These are phyloP conservation scores for Lucinisca nassula DNA, from an alignment of 2,888 invertebrate species.

Conservation along the genomic window DNA sequence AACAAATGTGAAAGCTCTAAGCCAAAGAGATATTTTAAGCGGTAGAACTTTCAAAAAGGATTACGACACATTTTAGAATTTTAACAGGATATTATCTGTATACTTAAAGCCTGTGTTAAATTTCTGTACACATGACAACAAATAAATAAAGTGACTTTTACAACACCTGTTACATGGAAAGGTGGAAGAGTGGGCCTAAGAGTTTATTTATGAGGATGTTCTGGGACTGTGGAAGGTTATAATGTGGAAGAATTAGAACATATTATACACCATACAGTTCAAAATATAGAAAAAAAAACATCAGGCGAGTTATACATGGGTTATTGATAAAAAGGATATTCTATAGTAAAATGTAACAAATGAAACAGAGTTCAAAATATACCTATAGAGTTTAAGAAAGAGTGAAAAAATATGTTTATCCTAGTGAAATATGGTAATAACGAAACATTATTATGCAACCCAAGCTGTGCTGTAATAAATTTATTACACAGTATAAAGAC, in stretches of 20 bases:
- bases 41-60: not conserved
- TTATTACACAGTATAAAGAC: conserved; percentile 85
- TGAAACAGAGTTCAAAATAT: not conserved
- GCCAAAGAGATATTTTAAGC: not conserved
- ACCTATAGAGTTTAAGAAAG: not conserved
- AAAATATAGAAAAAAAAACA: too few species aligned
- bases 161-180: not conserved
- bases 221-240: not conserved
- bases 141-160: not conserved
- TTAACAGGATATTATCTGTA: not conserved
- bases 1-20: not conserved
- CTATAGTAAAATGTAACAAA: not conserved
- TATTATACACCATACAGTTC: not conserved
- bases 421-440: conserved; percentile 86
- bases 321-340: not conserved
- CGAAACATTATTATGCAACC: conserved; percentile 85
- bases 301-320: too few species aligned
- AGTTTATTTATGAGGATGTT: not conserved
- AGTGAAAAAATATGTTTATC: conserved; percentile 80
- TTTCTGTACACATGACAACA: not conserved
- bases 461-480: conserved; percentile 86
- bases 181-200: not conserved
- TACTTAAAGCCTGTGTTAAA: not conserved
- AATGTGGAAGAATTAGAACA: not conserved
- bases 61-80: not conserved